Percentiles rank a stretch among this genome's conserved stretches.
Conservation (phyloP, 2,113 vertebrate genomes). For the Alligator sinensis region DNA sequence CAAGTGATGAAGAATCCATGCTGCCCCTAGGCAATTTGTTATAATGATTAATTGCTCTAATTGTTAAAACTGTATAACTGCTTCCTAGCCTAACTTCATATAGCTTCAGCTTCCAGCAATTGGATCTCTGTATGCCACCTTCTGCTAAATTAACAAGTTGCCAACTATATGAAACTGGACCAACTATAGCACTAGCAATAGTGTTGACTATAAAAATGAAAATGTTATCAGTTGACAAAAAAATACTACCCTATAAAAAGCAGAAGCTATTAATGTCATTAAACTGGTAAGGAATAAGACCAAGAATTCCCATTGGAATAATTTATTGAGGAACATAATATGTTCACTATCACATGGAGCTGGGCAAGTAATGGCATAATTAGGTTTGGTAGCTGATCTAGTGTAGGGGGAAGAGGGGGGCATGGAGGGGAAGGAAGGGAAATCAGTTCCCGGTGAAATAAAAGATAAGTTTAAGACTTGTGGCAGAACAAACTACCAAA, state of each 20-base stretch:
- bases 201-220: conserved; percentile 10
- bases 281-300: conserved; percentile 20
- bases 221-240: background rate
- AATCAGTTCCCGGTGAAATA: background rate
- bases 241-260: background rate
- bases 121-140: conserved; percentile 2
- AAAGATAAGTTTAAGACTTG: background rate
- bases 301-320: background rate
- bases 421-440: background rate
- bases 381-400: background rate
- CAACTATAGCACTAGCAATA: background rate
- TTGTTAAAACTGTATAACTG: background rate
- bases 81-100: background rate
- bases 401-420: too few relatives aligned
- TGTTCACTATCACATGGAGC: background rate
- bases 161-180: conserved; percentile 28
- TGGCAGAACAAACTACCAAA: too few relatives aligned
- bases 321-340: background rate
- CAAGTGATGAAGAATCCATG: background rate
- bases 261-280: background rate
- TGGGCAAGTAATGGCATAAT: background rate
- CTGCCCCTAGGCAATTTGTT: background rate
- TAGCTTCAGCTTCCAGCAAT: background rate
- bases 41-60: background rate
- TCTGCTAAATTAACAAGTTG: conserved; percentile 19